Evolutionary conservation across 2,888 invertebrate genomes (phyloP).

Genomic region (Liodrosophila aerea): DNA sequence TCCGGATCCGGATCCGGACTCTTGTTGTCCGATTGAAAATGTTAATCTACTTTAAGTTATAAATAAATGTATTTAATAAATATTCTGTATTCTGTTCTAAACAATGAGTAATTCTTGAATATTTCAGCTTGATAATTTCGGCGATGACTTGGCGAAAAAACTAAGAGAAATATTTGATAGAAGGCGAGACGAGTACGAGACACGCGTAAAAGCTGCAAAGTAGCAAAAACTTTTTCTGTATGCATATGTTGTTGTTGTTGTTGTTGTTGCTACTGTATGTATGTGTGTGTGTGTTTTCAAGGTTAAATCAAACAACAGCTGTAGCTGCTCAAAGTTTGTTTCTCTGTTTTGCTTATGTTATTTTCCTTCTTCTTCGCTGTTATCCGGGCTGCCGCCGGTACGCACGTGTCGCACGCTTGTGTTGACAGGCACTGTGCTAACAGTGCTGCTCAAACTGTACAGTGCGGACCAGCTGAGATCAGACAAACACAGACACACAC

Average conservation of each 20-base stretch:
- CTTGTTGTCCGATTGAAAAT: background rate
- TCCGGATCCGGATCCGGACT: too few species aligned
- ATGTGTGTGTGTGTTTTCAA: slow-evolving; percentile 36
- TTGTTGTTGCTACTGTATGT: too few species aligned
- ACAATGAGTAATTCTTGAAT: slow-evolving; percentile 36
- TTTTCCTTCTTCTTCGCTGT: slow-evolving; percentile 3
- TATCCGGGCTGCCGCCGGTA: slow-evolving; percentile 12
- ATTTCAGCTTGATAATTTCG: slow-evolving; percentile 28
- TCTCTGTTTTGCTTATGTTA: slow-evolving; percentile 20
- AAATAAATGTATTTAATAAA: background rate
- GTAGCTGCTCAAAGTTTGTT: slow-evolving; percentile 33
- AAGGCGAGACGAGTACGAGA: slow-evolving; percentile 27
- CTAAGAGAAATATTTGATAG: slow-evolving; percentile 14
- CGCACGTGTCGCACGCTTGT: slow-evolving; percentile 36
- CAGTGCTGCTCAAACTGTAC: slow-evolving; percentile 23
- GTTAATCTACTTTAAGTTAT: background rate
- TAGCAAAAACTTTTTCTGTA: slow-evolving; percentile 23
- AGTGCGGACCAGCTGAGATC: slow-evolving; percentile 14
- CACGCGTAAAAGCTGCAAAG: slow-evolving; percentile 45
- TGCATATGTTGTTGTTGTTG: too few species aligned
- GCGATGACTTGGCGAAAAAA: slow-evolving; percentile 38
- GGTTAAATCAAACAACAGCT: slow-evolving; percentile 61
- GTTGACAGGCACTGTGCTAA: slow-evolving; percentile 10
- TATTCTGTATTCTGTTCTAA: slow-evolving; percentile 2
- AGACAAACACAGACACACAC: background rate